Evolutionary conservation across 2,797 vertebrate genomes (phyloP).

Genomic region (Dromococcyx pavoninus): DNA sequence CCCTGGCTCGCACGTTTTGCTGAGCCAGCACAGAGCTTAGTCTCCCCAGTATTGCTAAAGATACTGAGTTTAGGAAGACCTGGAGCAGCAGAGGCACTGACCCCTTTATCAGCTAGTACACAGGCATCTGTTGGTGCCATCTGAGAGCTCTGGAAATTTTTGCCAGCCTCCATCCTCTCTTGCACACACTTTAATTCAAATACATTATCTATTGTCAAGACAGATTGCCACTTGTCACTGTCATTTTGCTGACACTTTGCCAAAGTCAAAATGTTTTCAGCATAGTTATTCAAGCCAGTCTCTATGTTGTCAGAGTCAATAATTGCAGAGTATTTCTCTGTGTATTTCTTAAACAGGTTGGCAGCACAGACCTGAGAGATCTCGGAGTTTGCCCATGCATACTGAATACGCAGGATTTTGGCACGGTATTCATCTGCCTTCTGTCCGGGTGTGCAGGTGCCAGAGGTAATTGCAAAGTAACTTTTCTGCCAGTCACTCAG

Average conservation of each 20-base stretch:
- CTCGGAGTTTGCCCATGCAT: constrained; percentile 91
- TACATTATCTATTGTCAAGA: constrained; percentile 82
- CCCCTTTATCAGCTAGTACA: constrained; percentile 74
- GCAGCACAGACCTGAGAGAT: constrained; percentile 85
- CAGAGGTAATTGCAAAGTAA: constrained; percentile 90
- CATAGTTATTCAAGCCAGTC: constrained; percentile 93
- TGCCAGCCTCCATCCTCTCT: constrained; percentile 79
- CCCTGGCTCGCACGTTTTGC: not conserved
- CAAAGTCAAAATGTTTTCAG: constrained; percentile 86
- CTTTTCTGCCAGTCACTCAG: constrained; percentile 93
- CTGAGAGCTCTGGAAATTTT: constrained; percentile 57
- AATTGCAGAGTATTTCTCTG: constrained; percentile 87
- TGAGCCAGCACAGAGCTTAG: not conserved
- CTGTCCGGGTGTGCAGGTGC: constrained; percentile 84
- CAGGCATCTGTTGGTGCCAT: constrained; percentile 74
- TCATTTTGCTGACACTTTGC: constrained; percentile 87
- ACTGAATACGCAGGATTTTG: constrained; percentile 90
- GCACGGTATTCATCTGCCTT: constrained; percentile 91
- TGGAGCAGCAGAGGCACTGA: constrained; percentile 40
- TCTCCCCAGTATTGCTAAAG: not conserved
- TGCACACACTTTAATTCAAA: constrained; percentile 84
- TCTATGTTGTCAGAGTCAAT: constrained; percentile 88
- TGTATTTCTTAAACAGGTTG: constrained; percentile 87
- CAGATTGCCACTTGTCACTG: constrained; percentile 92
- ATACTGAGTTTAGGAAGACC: constrained; percentile 25